Conservation (phyloP, 2,113 vertebrate genomes). For the Clinocottus analis region DNA sequence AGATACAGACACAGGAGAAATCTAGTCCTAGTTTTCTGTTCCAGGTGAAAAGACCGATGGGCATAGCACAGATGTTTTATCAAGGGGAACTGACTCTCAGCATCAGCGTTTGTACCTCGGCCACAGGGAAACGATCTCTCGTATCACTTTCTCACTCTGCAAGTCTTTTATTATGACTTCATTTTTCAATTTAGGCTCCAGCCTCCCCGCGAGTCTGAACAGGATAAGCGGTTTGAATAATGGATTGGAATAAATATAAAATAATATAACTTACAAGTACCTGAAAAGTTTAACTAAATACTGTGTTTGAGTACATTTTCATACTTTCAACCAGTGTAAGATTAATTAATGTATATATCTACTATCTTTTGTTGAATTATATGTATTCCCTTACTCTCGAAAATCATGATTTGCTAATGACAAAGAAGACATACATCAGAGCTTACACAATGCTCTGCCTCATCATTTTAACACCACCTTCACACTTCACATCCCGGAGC, state of each 20-base stretch:
- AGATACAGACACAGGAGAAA: neutral
- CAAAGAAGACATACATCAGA: conserved; percentile 6
- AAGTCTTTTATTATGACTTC: conserved; percentile 13
- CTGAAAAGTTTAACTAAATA: neutral
- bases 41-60: neutral
- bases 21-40: conserved; percentile 12
- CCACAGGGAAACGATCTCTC: conserved; percentile 17
- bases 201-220: too few species aligned
- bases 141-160: conserved; percentile 22
- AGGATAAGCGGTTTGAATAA: too few species aligned
- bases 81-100: neutral
- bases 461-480: conserved; percentile 67
- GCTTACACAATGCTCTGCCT: conserved; percentile 15
- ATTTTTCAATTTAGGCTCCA: conserved; percentile 25
- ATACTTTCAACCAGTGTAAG: neutral
- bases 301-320: neutral
- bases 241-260: neutral
- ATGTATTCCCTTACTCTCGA: neutral
- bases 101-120: neutral
- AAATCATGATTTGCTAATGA: neutral
- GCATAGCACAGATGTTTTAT: conserved; percentile 37
- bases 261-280: neutral
- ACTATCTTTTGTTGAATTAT: neutral
- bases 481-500: conserved; percentile 64
- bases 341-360: neutral